Evolutionary conservation across 2,888 invertebrate genomes (phyloP), one percentile per base, ranked within the genome.

Genomic region (Neelides folsomi): DNA sequence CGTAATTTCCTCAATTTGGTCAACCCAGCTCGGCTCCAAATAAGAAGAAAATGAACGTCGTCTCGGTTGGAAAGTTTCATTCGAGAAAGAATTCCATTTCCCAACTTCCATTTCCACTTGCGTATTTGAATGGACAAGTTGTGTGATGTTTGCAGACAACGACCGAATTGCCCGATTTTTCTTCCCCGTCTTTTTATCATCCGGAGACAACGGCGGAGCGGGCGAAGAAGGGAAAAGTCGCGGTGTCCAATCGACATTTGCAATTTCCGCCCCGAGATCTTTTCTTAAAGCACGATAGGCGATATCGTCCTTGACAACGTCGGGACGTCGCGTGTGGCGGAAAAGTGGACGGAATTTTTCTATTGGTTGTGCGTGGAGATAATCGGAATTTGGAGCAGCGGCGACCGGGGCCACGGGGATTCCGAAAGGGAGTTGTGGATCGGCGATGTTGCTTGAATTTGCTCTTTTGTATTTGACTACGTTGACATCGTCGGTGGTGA

Each of bases 361-460:
- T 66, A 78, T 77, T 2, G 84, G 82, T 12, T 77, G 77, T 1
- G 82, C 82, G 67, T 88, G 87, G 51, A 90, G 74, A 67, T 92
- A 92, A 69, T 90, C 88, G 63, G 81, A 85, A 55, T 81, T 80
- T 0, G 87, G 78, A 5, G 86, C 83, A 1, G 82, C 80, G 0
- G 83, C 78, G 18, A 88, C 81, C 10, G 88, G 88, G 2, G 86
- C 86, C 37, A 89, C 69, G 0, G 90, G 90, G 66, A 92, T 90
- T 16, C 90, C 90, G 68, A 92, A 92, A 1, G 85, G 88, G 37
- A 86, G 88, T 67, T 90, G 90, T 13, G 83, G 85, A 49, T 89
- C 88, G 2, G 79, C 67, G 6, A 82, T 77, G 68, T 80, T 82
- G 40, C 80, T 71, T 44, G 77, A 9, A 65, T 87, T 88, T 9